phyloP scores from a whole-genome alignment of 2,113 vertebrate species.

The Burhinus oedicnemus region DNA sequence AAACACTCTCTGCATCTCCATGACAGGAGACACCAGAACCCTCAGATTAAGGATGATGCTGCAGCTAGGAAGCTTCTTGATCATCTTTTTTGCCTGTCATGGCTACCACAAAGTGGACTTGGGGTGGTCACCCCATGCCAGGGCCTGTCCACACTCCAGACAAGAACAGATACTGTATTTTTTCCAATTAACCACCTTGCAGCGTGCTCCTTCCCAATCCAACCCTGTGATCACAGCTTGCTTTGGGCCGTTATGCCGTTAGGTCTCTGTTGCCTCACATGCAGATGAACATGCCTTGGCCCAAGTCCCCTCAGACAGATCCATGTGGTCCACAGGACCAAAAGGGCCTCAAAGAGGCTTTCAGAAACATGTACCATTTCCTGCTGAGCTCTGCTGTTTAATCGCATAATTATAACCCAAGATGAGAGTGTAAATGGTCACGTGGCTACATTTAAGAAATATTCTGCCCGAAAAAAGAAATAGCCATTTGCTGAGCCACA shows the following conservation, averaged over 20 bases:
- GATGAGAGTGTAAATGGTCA: background rate
- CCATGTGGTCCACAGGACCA: fast-evolving
- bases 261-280: background rate
- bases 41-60: fast-evolving
- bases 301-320: background rate
- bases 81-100: fast-evolving
- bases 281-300: background rate
- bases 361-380: background rate
- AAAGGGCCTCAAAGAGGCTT: background rate
- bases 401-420: background rate
- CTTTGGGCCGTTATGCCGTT: background rate
- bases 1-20: fast-evolving
- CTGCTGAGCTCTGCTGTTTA: background rate
- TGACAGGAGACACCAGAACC: background rate
- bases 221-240: background rate
- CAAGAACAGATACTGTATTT: background rate
- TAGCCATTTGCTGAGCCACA: background rate
- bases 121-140: background rate
- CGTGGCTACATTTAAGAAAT: background rate
- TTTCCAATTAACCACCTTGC: background rate
- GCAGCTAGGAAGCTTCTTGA: background rate
- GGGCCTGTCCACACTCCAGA: background rate
- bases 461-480: background rate
- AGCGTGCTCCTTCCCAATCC: background rate
- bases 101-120: background rate